Base-by-base conservation (phyloP, 2,888 invertebrate species). In the Dynastes grantii region DNA sequence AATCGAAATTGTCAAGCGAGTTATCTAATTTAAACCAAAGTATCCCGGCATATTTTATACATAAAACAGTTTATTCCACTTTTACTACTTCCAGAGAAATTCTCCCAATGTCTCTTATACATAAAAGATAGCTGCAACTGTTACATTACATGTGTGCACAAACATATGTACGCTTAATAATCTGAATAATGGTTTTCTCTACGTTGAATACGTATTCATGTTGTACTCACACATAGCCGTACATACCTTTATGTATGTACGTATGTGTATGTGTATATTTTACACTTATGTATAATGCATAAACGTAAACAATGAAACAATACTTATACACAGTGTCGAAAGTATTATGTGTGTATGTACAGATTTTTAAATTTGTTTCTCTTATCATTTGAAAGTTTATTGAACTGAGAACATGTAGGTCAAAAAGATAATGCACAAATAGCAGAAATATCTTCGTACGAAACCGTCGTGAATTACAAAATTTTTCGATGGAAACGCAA, bases 351-450 rank as follows among this genome's bases (percentile, higher is more conserved):
- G 58, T 73, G 51, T 75, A 75, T 61, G 61, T 75, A 61, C 45
- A 65, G 79, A 77, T 81, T 81, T 82, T 81, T 81, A 81, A 83
- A 81, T 83, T 81, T 83, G 82, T 85, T 84, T 79, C 79, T 82
- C 82, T 84, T 85, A 85, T 85, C 85, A 82, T 80, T 81, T 79
- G 76, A 81, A 84, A 79, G 85, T 84, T 85, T 85, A 84, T 85
- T 85, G 85, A 85, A 85, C 85, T 82, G 82, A 73, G 80, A 80
- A 83, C 83, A 85, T 84, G 81, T 84, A 80, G 84, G 85, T 84
- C 85, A 84, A 81, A 82, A 78, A 82, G 84, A 84, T 84, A 84
- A 80, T 81, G 78, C 75, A 81, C 65, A 78, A 75, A 76, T 70
- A 78, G 76, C 68, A 58, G 67, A 65, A 76, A 76, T 79, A 76